Conservation (phyloP, 2,113 vertebrate species). For the Cavia porcellus region DNA sequence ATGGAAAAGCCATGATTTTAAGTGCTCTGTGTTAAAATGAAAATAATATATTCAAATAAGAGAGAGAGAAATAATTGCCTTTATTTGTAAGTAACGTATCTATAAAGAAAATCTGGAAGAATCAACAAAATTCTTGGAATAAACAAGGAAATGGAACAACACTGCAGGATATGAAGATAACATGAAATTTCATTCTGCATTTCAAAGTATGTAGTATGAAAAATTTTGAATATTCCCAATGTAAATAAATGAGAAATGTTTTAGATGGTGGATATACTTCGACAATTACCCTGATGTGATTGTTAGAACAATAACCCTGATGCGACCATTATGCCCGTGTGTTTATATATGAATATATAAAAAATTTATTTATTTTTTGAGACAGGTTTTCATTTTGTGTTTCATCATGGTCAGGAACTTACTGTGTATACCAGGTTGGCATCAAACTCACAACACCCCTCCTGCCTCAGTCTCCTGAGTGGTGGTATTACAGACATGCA, state of each 20-base stretch:
- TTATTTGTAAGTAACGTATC: neutral
- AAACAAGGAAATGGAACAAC: neutral
- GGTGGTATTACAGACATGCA: neutral
- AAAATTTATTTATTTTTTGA: neutral
- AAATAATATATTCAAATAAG: neutral
- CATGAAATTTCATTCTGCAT: neutral
- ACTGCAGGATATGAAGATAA: neutral
- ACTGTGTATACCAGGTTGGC: neutral
- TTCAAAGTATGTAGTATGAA: neutral
- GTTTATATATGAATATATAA: neutral
- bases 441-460: neutral
- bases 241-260: neutral
- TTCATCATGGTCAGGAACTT: neutral
- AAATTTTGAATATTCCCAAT: neutral
- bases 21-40: neutral
- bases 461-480: neutral
- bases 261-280: neutral
- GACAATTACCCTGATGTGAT: neutral
- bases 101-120: neutral
- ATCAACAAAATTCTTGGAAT: neutral
- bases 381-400: neutral
- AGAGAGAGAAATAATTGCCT: neutral
- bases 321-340: neutral
- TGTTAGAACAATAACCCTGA: neutral
- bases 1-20: neutral